Base-by-base conservation (phyloP, 2,113 vertebrate genomes). In the Pycnonotus jocosus region DNA sequence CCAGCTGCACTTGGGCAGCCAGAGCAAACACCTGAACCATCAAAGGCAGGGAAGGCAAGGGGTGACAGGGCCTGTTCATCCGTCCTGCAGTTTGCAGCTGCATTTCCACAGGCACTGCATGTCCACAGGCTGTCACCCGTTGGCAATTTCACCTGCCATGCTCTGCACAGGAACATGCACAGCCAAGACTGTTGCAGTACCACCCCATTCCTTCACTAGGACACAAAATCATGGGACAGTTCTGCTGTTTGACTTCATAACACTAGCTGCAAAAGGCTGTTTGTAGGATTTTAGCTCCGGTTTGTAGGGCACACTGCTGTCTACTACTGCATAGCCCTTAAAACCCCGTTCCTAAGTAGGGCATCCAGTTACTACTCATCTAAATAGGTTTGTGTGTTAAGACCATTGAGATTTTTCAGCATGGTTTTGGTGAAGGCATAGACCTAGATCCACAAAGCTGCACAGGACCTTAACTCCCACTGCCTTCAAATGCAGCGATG, bases 371-470 rank as follows among this genome's bases (percentile, higher is more conserved):
- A 78, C 10, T 57, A 42, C 57, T 74, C 40, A 33, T 50, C n/a
- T 81, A 96, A 95, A 90, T 86, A 84, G 92, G 90, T 95, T 94
- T 95, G 61, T 90, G 30, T 88, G 90, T 76, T 97, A 95, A 84
- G 83, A 68, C 90, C 90, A 76, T 65, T 61, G 94, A 97, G 95
- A 94, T 77, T 96, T 95, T 78, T 64, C 61, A 40, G 42, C 0
- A 0, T 31, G 60, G 22, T 47, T 92, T 73, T 50, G 38, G 62
- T 81, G 56, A 94, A 83, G n/a, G 44, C 3, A 2, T 10, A 87
- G 82, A 88, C 74, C 66, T 35, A 53, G 76, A 92, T 66, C 37
- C 54, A 73, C 53, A 88, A 37, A 69, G 38, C 42, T 58, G 56
- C 1, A 2, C 42, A 66, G 51, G 11, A 88, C 31, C 27, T 14